These are phyloP conservation scores for Cheilosia scutellata DNA, from an alignment of 2,888 invertebrate genomes.

Conservation along the genomic window DNA sequence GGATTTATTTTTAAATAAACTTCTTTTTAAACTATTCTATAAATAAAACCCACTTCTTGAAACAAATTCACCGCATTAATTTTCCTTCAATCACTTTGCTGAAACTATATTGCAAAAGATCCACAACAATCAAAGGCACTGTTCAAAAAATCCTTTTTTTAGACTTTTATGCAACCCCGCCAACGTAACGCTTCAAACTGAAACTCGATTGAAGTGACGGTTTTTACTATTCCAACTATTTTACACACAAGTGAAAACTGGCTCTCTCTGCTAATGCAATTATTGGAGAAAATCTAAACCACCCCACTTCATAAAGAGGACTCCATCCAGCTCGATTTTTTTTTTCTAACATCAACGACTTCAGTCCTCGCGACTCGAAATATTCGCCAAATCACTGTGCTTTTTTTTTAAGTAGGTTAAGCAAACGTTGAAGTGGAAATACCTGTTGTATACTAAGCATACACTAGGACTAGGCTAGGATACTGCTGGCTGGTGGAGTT, in stretches of 20 bases:
- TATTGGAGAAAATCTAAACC: constrained; percentile 53
- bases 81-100: constrained; percentile 38
- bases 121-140: constrained; percentile 43
- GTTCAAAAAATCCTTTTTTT: constrained; percentile 37
- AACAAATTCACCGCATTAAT: constrained; percentile 10
- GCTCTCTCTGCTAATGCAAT: constrained; percentile 59
- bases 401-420: constrained; percentile 68
- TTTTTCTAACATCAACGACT: constrained; percentile 7
- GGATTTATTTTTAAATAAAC: constrained; percentile 4
- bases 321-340: constrained; percentile 2
- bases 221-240: constrained; percentile 56
- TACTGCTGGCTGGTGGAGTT: constrained; percentile 22
- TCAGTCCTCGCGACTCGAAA: constrained; percentile 16
- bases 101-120: constrained; percentile 22
- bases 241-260: constrained; percentile 40
- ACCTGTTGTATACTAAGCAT: constrained; percentile 65
- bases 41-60: constrained; percentile 14
- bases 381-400: constrained; percentile 62
- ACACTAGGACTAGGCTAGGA: background rate
- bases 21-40: background rate
- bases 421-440: constrained; percentile 58
- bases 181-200: constrained; percentile 73
- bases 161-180: constrained; percentile 66
- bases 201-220: constrained; percentile 67
- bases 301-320: constrained; percentile 21